Percentiles rank a stretch among this genome's conserved stretches.
Evolutionary conservation across 1,140 invertebrate species (phyloP).

Genomic region (Sitobion miscanthi): DNA sequence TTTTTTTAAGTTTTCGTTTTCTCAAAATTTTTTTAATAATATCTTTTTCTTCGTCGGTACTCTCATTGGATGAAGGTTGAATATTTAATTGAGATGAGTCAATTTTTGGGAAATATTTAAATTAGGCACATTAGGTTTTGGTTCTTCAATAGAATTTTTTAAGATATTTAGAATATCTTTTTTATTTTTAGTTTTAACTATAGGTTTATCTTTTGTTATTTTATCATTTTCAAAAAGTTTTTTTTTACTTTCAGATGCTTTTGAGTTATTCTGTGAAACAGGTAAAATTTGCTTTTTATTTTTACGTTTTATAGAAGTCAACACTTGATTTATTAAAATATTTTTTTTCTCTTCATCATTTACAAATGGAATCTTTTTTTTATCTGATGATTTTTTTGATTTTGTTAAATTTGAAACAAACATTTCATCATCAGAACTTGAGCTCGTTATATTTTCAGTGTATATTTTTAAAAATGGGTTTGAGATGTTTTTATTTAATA

Average conservation of each 20-base stretch:
- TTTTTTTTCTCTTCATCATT: not conserved
- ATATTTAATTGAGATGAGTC: not conserved
- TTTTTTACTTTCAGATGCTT: not conserved
- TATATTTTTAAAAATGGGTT: not conserved
- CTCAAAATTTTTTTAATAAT: not conserved
- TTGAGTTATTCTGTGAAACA: not conserved
- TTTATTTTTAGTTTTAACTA: not conserved
- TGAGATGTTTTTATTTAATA: not conserved
- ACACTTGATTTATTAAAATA: not conserved
- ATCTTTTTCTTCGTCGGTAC: not conserved
- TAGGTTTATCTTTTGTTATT: not conserved
- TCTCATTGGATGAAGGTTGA: not conserved
- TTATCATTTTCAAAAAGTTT: not conserved
- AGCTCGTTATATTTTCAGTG: not conserved
- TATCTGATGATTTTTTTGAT: not conserved
- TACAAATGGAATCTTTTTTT: not conserved
- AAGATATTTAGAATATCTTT: not conserved
- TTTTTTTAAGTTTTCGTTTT: not conserved
- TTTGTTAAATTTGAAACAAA: not conserved
- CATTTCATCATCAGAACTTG: conserved; percentile 3
- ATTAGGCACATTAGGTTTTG: not conserved
- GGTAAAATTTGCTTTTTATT: not conserved
- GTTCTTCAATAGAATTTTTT: not conserved
- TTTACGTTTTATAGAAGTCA: not conserved
- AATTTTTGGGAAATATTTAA: not conserved